A percentile compares a stretch with the other conserved stretches of the same genome.
phyloP scores from a whole-genome alignment of 2,797 vertebrate species.

The Gallinago nigripennis region DNA sequence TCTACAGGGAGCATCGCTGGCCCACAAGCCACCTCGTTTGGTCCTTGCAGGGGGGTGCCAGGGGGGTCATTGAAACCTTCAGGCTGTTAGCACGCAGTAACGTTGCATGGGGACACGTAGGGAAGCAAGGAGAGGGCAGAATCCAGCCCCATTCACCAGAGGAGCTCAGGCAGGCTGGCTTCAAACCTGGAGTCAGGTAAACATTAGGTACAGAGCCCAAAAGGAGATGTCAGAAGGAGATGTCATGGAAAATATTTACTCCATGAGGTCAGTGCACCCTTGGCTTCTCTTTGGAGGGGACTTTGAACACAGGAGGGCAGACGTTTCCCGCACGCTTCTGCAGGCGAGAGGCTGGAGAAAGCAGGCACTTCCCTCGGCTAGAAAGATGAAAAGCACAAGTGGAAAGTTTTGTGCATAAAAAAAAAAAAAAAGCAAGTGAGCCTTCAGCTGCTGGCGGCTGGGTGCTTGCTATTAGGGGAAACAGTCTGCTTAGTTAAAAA shows the following conservation, averaged over 20 bases:
- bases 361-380: not conserved
- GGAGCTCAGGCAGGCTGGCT: not conserved
- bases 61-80: not conserved
- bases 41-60: not conserved
- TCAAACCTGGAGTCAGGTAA: not conserved
- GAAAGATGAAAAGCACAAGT: not conserved
- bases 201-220: not conserved
- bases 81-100: not conserved
- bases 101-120: rapidly evolving
- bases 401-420: not conserved
- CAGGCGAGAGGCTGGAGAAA: slow-evolving; percentile 12
- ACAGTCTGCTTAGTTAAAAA: not conserved
- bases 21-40: rapidly evolving
- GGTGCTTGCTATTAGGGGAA: not conserved
- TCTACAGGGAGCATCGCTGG: not conserved
- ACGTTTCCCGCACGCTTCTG: not conserved
- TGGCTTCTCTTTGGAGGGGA: slow-evolving; percentile 23
- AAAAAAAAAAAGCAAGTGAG: not conserved
- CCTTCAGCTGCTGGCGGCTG: not conserved
- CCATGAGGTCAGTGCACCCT: slow-evolving; percentile 42
- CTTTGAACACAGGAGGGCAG: slow-evolving; percentile 55
- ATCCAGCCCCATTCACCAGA: rapidly evolving
- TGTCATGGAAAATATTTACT: slow-evolving; percentile 58
- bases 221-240: not conserved
- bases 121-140: not conserved